Evolutionary conservation across 2,888 invertebrate genomes (phyloP).

Genomic region (Thelaira solivaga): DNA sequence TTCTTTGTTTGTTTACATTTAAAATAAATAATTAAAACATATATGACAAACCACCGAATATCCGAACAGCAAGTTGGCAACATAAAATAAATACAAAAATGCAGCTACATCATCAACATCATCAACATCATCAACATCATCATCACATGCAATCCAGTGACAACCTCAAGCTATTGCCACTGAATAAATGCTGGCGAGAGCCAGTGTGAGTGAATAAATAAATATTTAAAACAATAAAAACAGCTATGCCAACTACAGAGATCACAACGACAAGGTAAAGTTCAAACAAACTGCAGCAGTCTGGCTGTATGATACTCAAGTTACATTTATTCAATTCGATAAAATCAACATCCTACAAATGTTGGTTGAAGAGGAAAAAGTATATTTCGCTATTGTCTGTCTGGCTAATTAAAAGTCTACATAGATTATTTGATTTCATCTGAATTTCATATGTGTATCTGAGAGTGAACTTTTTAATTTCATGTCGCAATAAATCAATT

Average conservation of each 20-base stretch:
- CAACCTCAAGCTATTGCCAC: conserved; percentile 17
- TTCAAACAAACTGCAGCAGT: not conserved
- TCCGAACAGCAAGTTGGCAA: not conserved
- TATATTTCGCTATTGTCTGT: not conserved
- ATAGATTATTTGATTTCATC: not conserved
- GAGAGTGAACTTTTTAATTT: not conserved
- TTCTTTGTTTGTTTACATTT: conserved; percentile 5
- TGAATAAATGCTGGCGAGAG: conserved; percentile 11
- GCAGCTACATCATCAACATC: conserved; percentile 2
- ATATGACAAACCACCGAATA: not conserved
- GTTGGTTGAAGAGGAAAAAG: no score
- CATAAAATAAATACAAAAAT: conserved; percentile 2
- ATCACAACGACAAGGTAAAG: not conserved
- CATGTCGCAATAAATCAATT: not conserved
- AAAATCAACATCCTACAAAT: not conserved
- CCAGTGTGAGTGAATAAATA: not conserved
- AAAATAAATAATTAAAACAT: conserved; percentile 32
- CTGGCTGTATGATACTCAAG: not conserved
- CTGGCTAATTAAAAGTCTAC: not conserved
- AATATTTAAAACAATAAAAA: conserved; percentile 10
- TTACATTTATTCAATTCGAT: not conserved
- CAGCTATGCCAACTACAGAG: not conserved
- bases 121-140: no score
- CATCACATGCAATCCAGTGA: conserved; percentile 19
- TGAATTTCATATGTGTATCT: conserved; percentile 43